A percentile compares a stretch with the other conserved stretches of the same genome.
phyloP scores from a whole-genome alignment of 2,113 vertebrate species.

The Monopterus albus region DNA sequence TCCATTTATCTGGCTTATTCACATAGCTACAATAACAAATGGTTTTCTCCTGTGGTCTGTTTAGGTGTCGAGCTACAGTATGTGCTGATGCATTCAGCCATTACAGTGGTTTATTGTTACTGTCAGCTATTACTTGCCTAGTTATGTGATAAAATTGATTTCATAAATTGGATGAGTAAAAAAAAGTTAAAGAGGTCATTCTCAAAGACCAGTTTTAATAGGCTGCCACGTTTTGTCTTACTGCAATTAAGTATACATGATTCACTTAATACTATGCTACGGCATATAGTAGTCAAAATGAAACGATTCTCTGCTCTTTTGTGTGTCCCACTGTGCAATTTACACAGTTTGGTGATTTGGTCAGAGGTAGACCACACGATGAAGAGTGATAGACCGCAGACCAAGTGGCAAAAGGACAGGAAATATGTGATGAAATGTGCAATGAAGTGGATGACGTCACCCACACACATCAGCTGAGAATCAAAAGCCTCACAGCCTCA shows the following conservation, averaged over 20 bases:
- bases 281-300: slow-evolving; percentile 55
- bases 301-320: slow-evolving; percentile 66
- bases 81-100: not conserved
- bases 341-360: slow-evolving; percentile 74
- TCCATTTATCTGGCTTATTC: slow-evolving; percentile 56
- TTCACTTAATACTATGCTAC: slow-evolving; percentile 55
- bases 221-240: slow-evolving; percentile 37
- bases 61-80: slow-evolving; percentile 35
- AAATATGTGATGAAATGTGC: slow-evolving; percentile 74
- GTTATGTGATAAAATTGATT: slow-evolving; percentile 18
- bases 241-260: slow-evolving; percentile 19
- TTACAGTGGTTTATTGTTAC: not conserved
- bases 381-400: slow-evolving; percentile 77
- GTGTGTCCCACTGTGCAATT: slow-evolving; percentile 63
- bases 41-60: slow-evolving; percentile 30
- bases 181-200: slow-evolving; percentile 23
- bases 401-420: slow-evolving; percentile 74
- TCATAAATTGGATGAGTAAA: slow-evolving; percentile 4
- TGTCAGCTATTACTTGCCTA: not conserved
- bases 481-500: slow-evolving; percentile 54
- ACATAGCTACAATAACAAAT: slow-evolving; percentile 26
- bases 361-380: slow-evolving; percentile 76
- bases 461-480: slow-evolving; percentile 60
- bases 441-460: slow-evolving; percentile 70
- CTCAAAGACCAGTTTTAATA: too few relatives aligned